Base-by-base conservation (phyloP, 1,140 invertebrate genomes). In the Chrysomallon squamiferum region DNA sequence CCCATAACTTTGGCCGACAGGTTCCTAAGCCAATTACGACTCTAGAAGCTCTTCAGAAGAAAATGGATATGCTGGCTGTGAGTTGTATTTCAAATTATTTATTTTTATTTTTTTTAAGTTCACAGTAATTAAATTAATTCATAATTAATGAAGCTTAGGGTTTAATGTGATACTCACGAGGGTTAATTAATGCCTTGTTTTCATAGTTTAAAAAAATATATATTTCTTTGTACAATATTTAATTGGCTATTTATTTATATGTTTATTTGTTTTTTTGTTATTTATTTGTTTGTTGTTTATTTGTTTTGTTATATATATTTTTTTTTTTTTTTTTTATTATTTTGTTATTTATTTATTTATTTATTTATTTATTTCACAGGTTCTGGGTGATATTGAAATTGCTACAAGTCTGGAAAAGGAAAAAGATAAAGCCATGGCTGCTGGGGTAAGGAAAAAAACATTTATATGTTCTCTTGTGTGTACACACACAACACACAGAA, bases 311-410 rank as follows among this genome's bases (percentile, higher is more conserved):
- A 5, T 35, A 22, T 43, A 45, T 29, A 9, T 59, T 11, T 43
- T 15, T 0, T 65, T 18, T n/a, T n/a, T n/a, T n/a, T n/a, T n/a
- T n/a, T n/a, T n/a, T n/a, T n/a, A n/a, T n/a, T n/a, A n/a, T n/a
- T n/a, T n/a, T n/a, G n/a, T n/a, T n/a, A n/a, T n/a, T n/a, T n/a
- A n/a, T n/a, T n/a, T n/a, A n/a, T n/a, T 38, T 38, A 7, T 15
- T 38, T 15, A 38, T 35, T 32, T 25, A 58, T 66, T 33, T 62
- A 18, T 62, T 62, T 61, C 56, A n/a, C 60, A 84, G 82, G 81
- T 86, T 18, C 74, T 88, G 32, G 84, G 79, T 59, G 87, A 88
- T 68, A 88, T 88, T 72, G 87, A 86, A 62, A 61, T 87, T 9
- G 85, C 87, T 20, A 86, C 87, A 65, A 75, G 75, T 38, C 73